Conservation (phyloP, 2,888 invertebrate genomes). For the Hirtodrosophila duncani region DNA sequence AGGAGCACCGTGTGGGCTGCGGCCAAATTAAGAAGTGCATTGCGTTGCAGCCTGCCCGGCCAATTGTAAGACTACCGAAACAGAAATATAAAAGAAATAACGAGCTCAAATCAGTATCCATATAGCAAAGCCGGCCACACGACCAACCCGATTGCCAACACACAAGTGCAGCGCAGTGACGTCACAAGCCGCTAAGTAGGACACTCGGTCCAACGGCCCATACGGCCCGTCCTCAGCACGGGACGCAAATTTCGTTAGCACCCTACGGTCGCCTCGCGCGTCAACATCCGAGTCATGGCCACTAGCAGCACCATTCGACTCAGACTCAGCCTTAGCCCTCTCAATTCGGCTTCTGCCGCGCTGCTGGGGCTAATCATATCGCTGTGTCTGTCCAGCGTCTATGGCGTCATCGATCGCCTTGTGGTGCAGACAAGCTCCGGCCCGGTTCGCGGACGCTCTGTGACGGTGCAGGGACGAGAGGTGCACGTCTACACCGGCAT, state of each 20-base stretch:
- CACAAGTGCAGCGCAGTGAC: slow-evolving; percentile 38
- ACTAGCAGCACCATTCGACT: slow-evolving; percentile 30
- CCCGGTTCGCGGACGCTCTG: slow-evolving; percentile 87
- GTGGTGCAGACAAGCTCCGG: slow-evolving; percentile 91
- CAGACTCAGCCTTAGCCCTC: slow-evolving; percentile 31
- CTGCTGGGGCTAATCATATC: slow-evolving; percentile 63
- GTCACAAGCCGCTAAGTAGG: slow-evolving; percentile 49
- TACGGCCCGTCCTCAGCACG: slow-evolving; percentile 8
- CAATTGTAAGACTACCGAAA: too few species aligned
- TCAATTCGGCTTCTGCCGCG: slow-evolving; percentile 37
- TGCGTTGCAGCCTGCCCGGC: too few species aligned
- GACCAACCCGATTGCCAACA: slow-evolving; percentile 4
- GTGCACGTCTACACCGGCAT: slow-evolving; percentile 93
- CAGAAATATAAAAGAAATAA: too few species aligned
- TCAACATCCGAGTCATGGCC: slow-evolving; percentile 47
- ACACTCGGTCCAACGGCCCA: too few species aligned
- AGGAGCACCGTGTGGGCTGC: too few species aligned
- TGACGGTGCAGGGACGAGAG: slow-evolving; percentile 89
- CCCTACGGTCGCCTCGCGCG: slow-evolving; percentile 13
- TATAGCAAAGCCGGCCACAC: not conserved
- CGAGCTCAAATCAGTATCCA: not conserved
- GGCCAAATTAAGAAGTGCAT: too few species aligned
- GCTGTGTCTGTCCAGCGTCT: slow-evolving; percentile 68
- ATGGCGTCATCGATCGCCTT: slow-evolving; percentile 82
- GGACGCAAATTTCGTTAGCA: slow-evolving; percentile 31